A percentile compares a stretch with the other conserved stretches of the same genome.
Conservation (phyloP, 1,140 invertebrate species). For the Physella acuta region DNA sequence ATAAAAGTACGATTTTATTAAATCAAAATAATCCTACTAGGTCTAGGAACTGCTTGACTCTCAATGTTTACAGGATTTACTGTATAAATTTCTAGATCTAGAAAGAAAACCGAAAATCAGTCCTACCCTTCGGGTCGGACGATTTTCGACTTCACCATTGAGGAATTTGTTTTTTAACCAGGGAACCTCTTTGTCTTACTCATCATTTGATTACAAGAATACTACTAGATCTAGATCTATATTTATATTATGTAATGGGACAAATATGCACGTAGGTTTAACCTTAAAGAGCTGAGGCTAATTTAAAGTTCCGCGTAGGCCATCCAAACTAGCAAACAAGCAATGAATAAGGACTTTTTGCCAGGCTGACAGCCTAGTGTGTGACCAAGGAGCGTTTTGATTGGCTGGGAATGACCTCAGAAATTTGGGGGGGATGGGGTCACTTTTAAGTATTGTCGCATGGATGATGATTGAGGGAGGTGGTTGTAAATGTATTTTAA, state of each 20-base stretch:
- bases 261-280: conserved; percentile 14
- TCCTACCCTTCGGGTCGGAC: neutral
- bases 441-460: neutral
- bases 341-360: too few relatives aligned
- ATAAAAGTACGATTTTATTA: neutral
- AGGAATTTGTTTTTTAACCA: neutral
- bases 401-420: conserved; percentile 26
- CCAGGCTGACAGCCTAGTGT: neutral
- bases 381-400: conserved; percentile 2
- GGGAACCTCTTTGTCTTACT: neutral
- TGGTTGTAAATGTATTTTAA: conserved; percentile 11
- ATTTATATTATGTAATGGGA: conserved; percentile 11
- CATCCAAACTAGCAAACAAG: neutral
- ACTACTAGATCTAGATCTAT: neutral
- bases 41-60: neutral
- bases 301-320: neutral
- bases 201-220: neutral
- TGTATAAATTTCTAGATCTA: neutral
- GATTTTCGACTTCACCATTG: neutral
- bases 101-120: neutral
- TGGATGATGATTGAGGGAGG: conserved; percentile 13
- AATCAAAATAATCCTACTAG: neutral
- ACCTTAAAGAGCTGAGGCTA: too few relatives aligned
- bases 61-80: neutral
- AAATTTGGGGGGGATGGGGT: conserved; percentile 9